Evolutionary conservation across 1,140 invertebrate genomes (phyloP).

Genomic region (Globodera rostochiensis): DNA sequence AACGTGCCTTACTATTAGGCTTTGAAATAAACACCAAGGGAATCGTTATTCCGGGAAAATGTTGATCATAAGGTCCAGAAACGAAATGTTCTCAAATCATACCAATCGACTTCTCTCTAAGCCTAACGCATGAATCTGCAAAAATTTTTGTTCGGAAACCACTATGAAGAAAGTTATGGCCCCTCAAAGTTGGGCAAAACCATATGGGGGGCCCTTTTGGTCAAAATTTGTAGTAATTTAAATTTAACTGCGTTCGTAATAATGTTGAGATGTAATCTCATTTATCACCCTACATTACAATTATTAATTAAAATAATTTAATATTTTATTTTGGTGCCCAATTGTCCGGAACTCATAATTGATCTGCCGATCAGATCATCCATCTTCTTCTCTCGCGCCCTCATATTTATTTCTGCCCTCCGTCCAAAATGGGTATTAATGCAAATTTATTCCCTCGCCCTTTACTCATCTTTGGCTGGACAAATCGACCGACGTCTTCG

Average conservation of each 20-base stretch:
- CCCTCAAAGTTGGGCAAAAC: too few relatives aligned
- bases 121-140: too few relatives aligned
- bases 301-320: not conserved
- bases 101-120: too few relatives aligned
- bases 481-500: too few relatives aligned
- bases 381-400: not conserved
- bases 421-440: not conserved
- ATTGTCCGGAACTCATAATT: not conserved
- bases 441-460: conserved; percentile 1
- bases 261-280: too few relatives aligned
- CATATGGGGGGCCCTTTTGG: too few relatives aligned
- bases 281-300: too few relatives aligned
- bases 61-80: not conserved
- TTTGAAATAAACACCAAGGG: too few relatives aligned
- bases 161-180: too few relatives aligned
- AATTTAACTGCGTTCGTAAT: not conserved
- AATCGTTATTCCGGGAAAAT: not conserved
- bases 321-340: not conserved
- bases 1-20: not conserved
- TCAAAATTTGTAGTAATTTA: not conserved
- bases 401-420: not conserved
- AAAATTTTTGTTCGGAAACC: too few relatives aligned
- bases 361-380: too few relatives aligned
- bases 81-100: not conserved
- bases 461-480: not conserved